Evolutionary conservation across 2,797 vertebrate genomes (phyloP), one percentile per base, ranked within the genome.

Genomic region (Lerista edwardsae): DNA sequence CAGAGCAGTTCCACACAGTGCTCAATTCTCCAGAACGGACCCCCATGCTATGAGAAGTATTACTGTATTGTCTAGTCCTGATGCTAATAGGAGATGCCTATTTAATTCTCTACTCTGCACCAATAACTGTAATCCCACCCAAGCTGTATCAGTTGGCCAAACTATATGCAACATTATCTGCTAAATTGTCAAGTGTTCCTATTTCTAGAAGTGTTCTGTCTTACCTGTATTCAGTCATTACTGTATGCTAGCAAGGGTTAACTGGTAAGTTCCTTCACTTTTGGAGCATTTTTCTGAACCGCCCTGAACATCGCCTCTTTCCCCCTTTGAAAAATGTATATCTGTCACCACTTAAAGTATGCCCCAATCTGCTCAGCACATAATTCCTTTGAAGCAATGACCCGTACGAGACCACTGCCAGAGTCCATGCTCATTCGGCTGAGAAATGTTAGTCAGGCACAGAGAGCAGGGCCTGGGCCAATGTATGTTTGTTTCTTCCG

Each of bases 361-460:
- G 27, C 29, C 11, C 34, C 77, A 57, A 64, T 74, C 69, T 65
- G 11, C 61, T 79, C 61, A n/a, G 34, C 41, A 65, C 57, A 75
- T 41, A 34, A 85, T 85, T 74, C 84, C 47, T 75, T 55, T 75
- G 77, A 74, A 85, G 36, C 71, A 74, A n/a, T 75, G 69, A 80
- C 75, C 75, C 69, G 36, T 64, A 62, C 41, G 31, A 64, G 31
- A 62, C 69, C 55, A 64, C 69, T 80, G 61, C 69, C 59, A 65
- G 61, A 41, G 69, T 15, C 74, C 47, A 39, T 67, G 69, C 29
- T 80, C 61, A 41, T 75, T 80, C 61, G 74, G 21, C 69, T 85
- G 77, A 85, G 23, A 61, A 67, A 41, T 78, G 69, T 65, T 79
- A 65, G 68, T 81, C 27, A 10, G 19, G 17, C 34, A 67, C 61